These are phyloP conservation scores for Ariolimax columbianus DNA, from an alignment of 2,888 invertebrate species.

Conservation along the genomic window DNA sequence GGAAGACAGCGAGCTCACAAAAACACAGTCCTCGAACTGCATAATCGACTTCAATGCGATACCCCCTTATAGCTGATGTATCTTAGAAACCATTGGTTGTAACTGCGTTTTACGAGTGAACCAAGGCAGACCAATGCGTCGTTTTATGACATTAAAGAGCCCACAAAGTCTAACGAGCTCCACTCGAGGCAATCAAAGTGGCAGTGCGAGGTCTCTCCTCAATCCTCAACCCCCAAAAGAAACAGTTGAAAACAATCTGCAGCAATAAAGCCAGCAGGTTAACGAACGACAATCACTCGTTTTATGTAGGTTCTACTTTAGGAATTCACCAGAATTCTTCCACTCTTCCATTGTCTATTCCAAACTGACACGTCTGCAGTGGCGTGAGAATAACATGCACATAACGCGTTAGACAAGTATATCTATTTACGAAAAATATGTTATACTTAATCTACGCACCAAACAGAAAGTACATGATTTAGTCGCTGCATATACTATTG, in stretches of 20 bases:
- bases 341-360: background rate
- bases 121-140: background rate
- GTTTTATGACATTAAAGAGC: constrained; percentile 27
- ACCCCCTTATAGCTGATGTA: background rate
- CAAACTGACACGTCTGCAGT: background rate
- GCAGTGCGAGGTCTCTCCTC: background rate
- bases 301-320: background rate
- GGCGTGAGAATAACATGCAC: no score
- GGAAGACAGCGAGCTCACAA: background rate
- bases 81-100: background rate
- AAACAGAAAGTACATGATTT: no score
- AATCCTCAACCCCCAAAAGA: background rate
- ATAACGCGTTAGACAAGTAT: no score
- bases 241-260: background rate
- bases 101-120: background rate
- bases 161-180: constrained; percentile 11
- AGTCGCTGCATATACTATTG: no score
- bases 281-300: background rate
- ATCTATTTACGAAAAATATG: no score
- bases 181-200: constrained; percentile 28
- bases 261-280: background rate
- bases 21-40: background rate
- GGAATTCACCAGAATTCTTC: background rate
- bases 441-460: no score
- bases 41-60: constrained; percentile 2